phyloP scores from a whole-genome alignment of 2,888 invertebrate species.

The Drosophila mimica region DNA sequence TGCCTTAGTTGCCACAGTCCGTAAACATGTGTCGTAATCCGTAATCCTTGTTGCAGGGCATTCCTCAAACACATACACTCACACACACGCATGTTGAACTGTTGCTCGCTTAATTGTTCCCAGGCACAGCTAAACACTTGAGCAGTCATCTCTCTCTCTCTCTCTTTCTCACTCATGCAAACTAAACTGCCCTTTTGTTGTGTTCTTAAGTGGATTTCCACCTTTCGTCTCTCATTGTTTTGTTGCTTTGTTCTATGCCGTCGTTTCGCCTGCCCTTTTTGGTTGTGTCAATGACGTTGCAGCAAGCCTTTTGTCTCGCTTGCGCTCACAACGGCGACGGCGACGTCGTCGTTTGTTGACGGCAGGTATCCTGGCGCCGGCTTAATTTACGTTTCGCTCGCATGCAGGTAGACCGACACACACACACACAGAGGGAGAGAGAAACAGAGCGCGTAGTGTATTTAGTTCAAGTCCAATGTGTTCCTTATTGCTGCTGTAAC shows the following conservation, averaged over 20 bases:
- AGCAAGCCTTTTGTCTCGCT: slow-evolving; percentile 67
- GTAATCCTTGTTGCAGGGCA: slow-evolving; percentile 68
- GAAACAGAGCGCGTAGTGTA: slow-evolving; percentile 23
- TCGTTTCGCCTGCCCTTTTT: slow-evolving; percentile 51
- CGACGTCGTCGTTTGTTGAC: slow-evolving; percentile 47
- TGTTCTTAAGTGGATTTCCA: slow-evolving; percentile 77
- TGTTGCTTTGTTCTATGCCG: slow-evolving; percentile 57
- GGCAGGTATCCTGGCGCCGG: slow-evolving; percentile 83
- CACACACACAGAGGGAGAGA: slow-evolving; percentile 1
- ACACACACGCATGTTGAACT: slow-evolving; percentile 52
- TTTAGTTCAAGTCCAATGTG: slow-evolving; percentile 71
- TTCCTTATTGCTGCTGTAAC: slow-evolving; percentile 59
- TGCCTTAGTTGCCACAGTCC: slow-evolving; percentile 52
- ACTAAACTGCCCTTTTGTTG: slow-evolving; percentile 41
- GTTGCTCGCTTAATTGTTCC: slow-evolving; percentile 75
- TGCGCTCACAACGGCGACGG: slow-evolving; percentile 17
- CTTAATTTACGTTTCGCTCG: slow-evolving; percentile 70
- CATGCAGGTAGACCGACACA: slow-evolving; percentile 48
- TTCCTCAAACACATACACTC: slow-evolving; percentile 58
- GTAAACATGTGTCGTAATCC: slow-evolving; percentile 75
- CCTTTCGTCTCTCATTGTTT: slow-evolving; percentile 65
- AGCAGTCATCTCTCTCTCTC: slow-evolving; percentile 14
- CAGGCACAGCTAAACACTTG: slow-evolving; percentile 28
- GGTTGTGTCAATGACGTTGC: slow-evolving; percentile 76
- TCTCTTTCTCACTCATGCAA: slow-evolving; percentile 2